A percentile compares a stretch with the other conserved stretches of the same genome.
These are phyloP conservation scores for Prunella strophiata DNA, from an alignment of 2,797 vertebrate genomes.

Conservation along the genomic window DNA sequence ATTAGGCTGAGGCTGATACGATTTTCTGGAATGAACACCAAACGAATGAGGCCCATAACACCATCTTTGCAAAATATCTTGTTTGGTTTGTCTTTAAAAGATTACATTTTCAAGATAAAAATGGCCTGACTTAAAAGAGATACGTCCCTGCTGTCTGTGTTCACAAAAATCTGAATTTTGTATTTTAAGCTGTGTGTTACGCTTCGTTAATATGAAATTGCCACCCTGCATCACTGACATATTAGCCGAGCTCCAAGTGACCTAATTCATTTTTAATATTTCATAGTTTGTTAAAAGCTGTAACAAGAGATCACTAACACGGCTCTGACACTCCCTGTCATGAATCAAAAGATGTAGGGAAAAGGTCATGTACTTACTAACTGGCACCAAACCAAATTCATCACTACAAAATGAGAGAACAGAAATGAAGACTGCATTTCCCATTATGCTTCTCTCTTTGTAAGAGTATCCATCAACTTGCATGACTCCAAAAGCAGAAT, in stretches of 20 bases:
- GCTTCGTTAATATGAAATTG: slow-evolving; percentile 46
- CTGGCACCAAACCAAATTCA: slow-evolving; percentile 41
- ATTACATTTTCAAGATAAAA: slow-evolving; percentile 17
- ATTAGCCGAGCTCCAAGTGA: slow-evolving; percentile 15
- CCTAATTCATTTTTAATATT: slow-evolving; percentile 66
- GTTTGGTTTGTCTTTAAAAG: slow-evolving; percentile 1
- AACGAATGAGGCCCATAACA: not conserved
- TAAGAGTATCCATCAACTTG: slow-evolving; percentile 25
- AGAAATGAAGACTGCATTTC: slow-evolving; percentile 43
- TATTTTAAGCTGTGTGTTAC: slow-evolving; percentile 15
- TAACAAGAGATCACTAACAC: slow-evolving; percentile 35
- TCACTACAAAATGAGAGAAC: slow-evolving; percentile 31
- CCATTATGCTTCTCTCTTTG: slow-evolving; percentile 3
- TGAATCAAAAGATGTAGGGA: slow-evolving; percentile 53
- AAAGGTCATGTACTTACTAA: slow-evolving; percentile 43
- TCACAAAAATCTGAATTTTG: not conserved
- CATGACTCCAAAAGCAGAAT: not conserved
- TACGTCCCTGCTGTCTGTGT: not conserved
- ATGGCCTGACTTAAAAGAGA: not conserved
- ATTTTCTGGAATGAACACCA: slow-evolving; percentile 19
- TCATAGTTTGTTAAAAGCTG: slow-evolving; percentile 62
- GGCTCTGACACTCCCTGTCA: slow-evolving; percentile 19
- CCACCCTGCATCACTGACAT: not conserved
- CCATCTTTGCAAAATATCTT: slow-evolving; percentile 7
- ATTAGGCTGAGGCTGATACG: not conserved